Percentiles rank a stretch among this genome's conserved stretches.
Conservation (phyloP, 2,888 invertebrate genomes). For the Aphidius colemani region DNA sequence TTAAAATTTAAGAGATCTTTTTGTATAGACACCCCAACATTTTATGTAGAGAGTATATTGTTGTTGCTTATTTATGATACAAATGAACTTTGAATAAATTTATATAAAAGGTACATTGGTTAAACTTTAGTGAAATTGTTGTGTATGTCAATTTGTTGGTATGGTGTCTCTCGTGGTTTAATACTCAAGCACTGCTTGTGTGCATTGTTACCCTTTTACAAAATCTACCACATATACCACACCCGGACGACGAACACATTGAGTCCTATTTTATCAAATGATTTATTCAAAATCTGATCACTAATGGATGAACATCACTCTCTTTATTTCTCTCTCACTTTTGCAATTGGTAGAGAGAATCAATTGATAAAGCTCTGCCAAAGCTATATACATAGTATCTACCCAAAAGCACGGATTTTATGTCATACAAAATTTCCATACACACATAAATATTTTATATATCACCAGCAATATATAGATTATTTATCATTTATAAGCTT, state of each 20-base stretch:
- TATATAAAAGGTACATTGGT: no score
- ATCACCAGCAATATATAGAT: neutral
- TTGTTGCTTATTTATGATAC: neutral
- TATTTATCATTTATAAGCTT: no score
- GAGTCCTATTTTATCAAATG: conserved; percentile 52
- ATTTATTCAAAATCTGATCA: conserved; percentile 57
- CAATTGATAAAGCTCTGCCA: conserved; percentile 45
- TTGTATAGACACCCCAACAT: no score
- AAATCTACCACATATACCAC: neutral
- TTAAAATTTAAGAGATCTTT: no score
- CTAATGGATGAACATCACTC: conserved; percentile 57
- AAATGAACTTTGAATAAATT: no score
- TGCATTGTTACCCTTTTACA: conserved; percentile 4
- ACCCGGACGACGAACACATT: conserved; percentile 24
- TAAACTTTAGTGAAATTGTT: neutral
- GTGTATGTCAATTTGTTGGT: conserved; percentile 19
- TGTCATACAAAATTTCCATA: neutral
- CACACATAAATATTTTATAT: neutral
- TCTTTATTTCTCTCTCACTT: conserved; percentile 34
- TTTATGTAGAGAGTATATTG: neutral
- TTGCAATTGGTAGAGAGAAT: conserved; percentile 44
- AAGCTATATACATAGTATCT: neutral
- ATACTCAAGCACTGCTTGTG: neutral
- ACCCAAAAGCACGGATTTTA: neutral
- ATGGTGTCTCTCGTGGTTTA: conserved; percentile 17